A percentile compares a stretch with the other conserved stretches of the same genome.
Conservation (phyloP, 2,888 invertebrate genomes). For the Dexiosoma caninum region DNA sequence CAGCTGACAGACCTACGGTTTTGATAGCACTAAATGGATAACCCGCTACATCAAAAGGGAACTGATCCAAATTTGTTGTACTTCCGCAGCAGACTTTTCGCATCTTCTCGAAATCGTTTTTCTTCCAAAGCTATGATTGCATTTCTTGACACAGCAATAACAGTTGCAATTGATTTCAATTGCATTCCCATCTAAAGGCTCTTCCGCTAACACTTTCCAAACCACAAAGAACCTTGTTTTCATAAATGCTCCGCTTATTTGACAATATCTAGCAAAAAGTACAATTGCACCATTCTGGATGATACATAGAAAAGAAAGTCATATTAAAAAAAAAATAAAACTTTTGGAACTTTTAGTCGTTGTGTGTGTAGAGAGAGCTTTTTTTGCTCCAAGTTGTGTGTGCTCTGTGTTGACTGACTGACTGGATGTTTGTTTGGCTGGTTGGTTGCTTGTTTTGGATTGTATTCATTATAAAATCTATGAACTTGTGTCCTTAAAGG, state of each 20-base stretch:
- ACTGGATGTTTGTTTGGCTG: background rate
- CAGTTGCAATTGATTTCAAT: no score
- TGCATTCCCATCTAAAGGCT: no score
- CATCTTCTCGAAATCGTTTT: no score
- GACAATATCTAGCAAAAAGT: background rate
- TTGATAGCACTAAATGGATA: no score
- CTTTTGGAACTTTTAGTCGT: conserved; percentile 9
- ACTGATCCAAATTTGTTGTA: no score
- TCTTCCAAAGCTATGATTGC: no score
- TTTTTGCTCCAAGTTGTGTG: conserved; percentile 20
- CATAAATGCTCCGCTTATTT: background rate
- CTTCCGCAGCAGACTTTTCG: no score
- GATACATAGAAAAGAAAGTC: conserved; percentile 24
- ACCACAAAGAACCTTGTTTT: background rate
- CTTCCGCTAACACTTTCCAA: no score
- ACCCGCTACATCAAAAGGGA: no score
- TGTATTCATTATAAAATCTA: conserved; percentile 55
- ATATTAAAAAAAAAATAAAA: conserved; percentile 25
- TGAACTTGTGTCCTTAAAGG: conserved; percentile 59
- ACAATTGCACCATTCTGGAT: background rate
- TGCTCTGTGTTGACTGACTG: background rate
- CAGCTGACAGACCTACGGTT: no score
- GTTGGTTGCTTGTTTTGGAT: conserved; percentile 8
- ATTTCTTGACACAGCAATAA: no score
- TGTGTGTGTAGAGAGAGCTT: conserved; percentile 39